Base-by-base conservation (phyloP, 2,113 vertebrate genomes). In the Polypterus senegalus region DNA sequence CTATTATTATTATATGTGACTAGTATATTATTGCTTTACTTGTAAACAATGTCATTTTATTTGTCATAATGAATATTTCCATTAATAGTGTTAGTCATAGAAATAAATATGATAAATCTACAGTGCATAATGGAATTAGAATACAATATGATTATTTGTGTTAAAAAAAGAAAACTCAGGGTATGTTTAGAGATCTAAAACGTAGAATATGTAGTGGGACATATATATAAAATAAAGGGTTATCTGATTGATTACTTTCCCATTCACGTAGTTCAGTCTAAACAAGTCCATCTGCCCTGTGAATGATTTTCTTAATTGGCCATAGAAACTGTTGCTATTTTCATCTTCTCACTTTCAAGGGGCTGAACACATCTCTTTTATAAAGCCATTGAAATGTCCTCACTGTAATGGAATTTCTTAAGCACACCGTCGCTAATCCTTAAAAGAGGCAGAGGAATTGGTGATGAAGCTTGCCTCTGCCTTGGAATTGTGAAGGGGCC, bases 381-480 rank as follows among this genome's bases (percentile, higher is more conserved):
- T 61, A 61, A 7, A 10, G 60, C 54, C n/a, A 52, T 47, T 43
- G 7, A 48, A 55, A 51, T 61, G 54, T 61, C 53, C 64, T 61
- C 64, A 57, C 47, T 47, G 48, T 61, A 9, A 61, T 66, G 60
- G 59, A 49, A 61, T 66, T 58, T 55, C n/a, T 61, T 57, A 54
- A 56, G 59, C 58, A 62, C 59, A 46, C 45, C 56, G 47, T 66
- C 59, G 57, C 59, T 57, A 66, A 61, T 57, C 64, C 59, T 49
- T 27, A 44, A 48, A 60, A 66, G 46, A 57, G 60, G 64, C 48
- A 57, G 4, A 9, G 6, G 56, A 44, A 27, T 27, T 57, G 56
- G 5, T 45, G 5, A 57, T 7, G 56, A 57, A 7, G 27, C 27
- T 27, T 44, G 56, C n/a, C 56, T 57, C 27, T 27, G 46, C 56